Percentiles rank a stretch among this genome's conserved stretches.
phyloP scores from a whole-genome alignment of 1,140 invertebrate genomes.

The Pogonomyrmex barbatus region DNA sequence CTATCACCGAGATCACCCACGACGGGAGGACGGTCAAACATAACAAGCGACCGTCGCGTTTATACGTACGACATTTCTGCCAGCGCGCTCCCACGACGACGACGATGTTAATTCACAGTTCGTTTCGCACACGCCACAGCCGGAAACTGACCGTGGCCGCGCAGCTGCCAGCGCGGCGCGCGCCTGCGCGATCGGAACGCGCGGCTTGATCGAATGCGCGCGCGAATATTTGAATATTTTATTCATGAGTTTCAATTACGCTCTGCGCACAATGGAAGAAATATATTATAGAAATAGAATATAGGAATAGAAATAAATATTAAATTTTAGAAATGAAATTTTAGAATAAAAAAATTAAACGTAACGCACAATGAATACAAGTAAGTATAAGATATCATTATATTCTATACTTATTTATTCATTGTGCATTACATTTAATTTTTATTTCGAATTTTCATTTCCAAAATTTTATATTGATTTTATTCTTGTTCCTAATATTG shows the following conservation, averaged over 20 bases:
- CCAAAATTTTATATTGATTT: too few species aligned
- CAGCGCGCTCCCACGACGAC: neutral
- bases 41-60: conserved; percentile 68
- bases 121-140: neutral
- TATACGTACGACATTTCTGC: conserved; percentile 70
- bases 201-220: neutral
- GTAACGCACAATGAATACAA: too few species aligned
- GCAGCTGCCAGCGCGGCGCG: neutral
- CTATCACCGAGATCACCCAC: conserved; percentile 63
- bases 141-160: conserved; percentile 8
- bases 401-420: too few species aligned
- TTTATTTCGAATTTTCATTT: too few species aligned
- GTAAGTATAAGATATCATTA: too few species aligned
- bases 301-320: neutral
- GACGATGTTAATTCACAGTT: too few species aligned
- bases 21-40: conserved; percentile 62
- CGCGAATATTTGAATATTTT: neutral
- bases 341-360: neutral
- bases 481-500: too few species aligned
- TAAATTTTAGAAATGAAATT: too few species aligned
- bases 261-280: too few species aligned
- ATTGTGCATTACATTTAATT: too few species aligned
- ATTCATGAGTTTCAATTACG: neutral
- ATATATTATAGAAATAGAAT: too few species aligned
- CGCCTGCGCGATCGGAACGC: neutral